Evolutionary conservation across 1,140 invertebrate species (phyloP).

Genomic region (Drosophila albomicans): DNA sequence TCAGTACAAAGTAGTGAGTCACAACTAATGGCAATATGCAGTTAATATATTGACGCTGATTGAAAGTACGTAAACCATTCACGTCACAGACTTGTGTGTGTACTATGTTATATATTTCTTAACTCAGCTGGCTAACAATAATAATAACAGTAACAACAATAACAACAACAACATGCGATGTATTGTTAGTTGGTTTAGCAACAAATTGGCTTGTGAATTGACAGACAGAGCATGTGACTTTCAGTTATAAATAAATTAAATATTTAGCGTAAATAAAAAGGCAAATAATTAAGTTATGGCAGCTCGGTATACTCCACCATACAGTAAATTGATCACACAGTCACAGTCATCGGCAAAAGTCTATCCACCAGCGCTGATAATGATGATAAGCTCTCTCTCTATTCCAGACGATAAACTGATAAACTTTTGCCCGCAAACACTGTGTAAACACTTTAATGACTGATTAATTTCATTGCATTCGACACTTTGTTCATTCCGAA

Average conservation of each 20-base stretch:
- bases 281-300: slow-evolving; percentile 66
- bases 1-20: slow-evolving; percentile 5
- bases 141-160: slow-evolving; percentile 31
- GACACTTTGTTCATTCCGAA: slow-evolving; percentile 19
- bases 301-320: slow-evolving; percentile 12
- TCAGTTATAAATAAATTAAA: slow-evolving; percentile 56
- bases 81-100: slow-evolving; percentile 10
- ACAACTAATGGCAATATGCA: neutral
- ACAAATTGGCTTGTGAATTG: slow-evolving; percentile 63
- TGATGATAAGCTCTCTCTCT: slow-evolving; percentile 10
- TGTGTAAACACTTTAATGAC: slow-evolving; percentile 40
- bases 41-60: neutral
- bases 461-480: slow-evolving; percentile 53
- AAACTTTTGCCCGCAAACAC: slow-evolving; percentile 30
- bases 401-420: slow-evolving; percentile 29
- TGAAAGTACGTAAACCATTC: slow-evolving; percentile 21
- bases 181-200: slow-evolving; percentile 53
- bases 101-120: neutral
- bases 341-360: slow-evolving; percentile 49
- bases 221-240: slow-evolving; percentile 66
- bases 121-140: slow-evolving; percentile 28
- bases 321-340: slow-evolving; percentile 48
- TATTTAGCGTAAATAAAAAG: slow-evolving; percentile 50
- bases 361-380: slow-evolving; percentile 31
- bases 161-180: slow-evolving; percentile 32